phyloP scores from a whole-genome alignment of 2,888 invertebrate genomes.

The Megastigmus dorsalis region DNA sequence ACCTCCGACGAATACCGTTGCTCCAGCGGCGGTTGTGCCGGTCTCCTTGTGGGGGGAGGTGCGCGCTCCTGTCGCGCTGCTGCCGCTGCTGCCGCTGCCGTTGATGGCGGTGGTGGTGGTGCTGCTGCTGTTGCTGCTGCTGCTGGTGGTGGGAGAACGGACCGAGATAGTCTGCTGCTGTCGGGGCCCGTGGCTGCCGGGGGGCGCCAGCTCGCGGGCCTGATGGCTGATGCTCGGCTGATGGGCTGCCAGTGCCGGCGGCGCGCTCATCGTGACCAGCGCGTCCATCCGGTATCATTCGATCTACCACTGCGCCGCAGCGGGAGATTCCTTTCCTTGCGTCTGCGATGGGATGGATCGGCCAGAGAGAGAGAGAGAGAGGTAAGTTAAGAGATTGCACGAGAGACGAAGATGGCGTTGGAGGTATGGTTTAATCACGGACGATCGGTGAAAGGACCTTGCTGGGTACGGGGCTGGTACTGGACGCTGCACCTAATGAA shows the following conservation, averaged over 20 bases:
- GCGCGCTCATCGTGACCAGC: slow-evolving; percentile 66
- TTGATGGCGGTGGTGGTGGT: neutral
- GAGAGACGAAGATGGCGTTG: no score
- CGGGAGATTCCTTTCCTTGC: neutral
- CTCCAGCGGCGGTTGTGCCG: slow-evolving; percentile 60
- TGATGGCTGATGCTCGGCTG: slow-evolving; percentile 59
- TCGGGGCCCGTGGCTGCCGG: neutral
- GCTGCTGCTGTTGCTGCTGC: neutral
- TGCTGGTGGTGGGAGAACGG: slow-evolving; percentile 62
- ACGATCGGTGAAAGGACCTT: no score
- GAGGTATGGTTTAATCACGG: neutral
- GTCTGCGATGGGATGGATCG: no score
- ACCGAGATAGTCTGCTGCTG: slow-evolving; percentile 67
- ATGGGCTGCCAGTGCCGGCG: slow-evolving; percentile 63
- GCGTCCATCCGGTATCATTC: slow-evolving; percentile 62
- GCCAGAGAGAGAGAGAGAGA: no score
- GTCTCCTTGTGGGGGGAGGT: slow-evolving; percentile 3
- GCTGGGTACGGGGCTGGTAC: no score
- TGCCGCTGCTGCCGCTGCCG: neutral
- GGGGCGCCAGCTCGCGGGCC: slow-evolving; percentile 40
- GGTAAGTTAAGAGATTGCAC: no score
- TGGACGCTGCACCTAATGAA: no score
- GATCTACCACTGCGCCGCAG: neutral
- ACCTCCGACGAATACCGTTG: slow-evolving; percentile 75
- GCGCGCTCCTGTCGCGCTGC: neutral